Evolutionary conservation across 2,797 vertebrate genomes (phyloP).

Genomic region (Cossypha heuglini): DNA sequence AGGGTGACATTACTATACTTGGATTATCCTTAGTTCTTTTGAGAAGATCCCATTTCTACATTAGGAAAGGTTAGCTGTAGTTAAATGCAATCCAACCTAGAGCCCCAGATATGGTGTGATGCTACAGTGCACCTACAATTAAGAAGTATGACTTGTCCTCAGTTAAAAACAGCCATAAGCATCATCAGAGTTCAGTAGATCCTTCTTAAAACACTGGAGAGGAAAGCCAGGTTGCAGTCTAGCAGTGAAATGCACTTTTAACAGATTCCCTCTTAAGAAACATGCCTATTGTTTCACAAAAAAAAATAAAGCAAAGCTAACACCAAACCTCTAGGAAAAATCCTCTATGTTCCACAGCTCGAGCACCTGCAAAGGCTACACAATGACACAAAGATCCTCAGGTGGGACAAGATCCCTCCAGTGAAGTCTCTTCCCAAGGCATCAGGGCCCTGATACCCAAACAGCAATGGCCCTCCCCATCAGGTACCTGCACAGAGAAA

Average conservation of each 20-base stretch:
- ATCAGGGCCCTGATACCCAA: not conserved
- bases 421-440: not conserved
- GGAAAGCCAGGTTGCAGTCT: not conserved
- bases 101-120: not conserved
- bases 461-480: not conserved
- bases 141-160: not conserved
- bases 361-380: not conserved
- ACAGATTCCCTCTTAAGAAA: not conserved
- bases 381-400: not conserved
- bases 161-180: not conserved
- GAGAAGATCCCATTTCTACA: not conserved
- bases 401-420: not conserved
- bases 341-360: not conserved
- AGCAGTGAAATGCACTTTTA: fast-evolving
- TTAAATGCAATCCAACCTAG: not conserved
- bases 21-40: not conserved
- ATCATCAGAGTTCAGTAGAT: not conserved
- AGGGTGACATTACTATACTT: not conserved
- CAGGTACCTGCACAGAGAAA: not conserved
- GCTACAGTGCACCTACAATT: not conserved
- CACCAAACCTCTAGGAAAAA: not conserved
- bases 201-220: not conserved
- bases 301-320: not conserved
- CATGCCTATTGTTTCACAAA: fast-evolving
- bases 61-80: not conserved